Conservation (phyloP, 2,113 vertebrate species). For the Gulo gulo region DNA sequence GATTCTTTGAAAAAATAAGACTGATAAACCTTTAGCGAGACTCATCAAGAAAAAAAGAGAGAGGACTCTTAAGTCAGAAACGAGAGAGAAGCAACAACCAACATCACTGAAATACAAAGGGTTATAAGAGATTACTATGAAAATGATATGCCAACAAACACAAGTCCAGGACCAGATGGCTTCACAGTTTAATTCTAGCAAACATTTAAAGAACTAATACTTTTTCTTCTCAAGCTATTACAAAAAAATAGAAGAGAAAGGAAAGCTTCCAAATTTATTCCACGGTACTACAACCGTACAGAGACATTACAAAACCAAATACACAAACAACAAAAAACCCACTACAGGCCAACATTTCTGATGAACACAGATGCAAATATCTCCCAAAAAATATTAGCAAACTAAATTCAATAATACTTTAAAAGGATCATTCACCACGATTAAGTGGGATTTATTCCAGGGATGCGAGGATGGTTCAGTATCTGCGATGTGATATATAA, state of each 20-base stretch:
- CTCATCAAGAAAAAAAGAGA: not conserved
- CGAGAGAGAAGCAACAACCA: not conserved
- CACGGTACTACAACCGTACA: not conserved
- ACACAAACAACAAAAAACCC: not conserved
- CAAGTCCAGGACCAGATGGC: not conserved
- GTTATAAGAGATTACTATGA: not conserved
- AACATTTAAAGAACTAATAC: not conserved
- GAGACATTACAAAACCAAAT: not conserved
- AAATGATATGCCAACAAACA: not conserved
- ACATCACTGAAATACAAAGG: not conserved
- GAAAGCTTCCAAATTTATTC: not conserved
- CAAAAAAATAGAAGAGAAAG: not conserved
- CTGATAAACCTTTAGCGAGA: not conserved
- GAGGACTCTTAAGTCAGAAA: not conserved
- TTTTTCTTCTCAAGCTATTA: not conserved
- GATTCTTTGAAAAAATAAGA: not conserved
- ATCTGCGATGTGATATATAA: not conserved
- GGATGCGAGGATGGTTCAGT: not conserved
- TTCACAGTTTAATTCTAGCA: not conserved
- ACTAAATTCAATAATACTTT: not conserved
- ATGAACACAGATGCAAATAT: not conserved
- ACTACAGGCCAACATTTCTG: not conserved
- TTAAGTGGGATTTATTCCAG: not conserved
- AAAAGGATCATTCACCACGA: not conserved
- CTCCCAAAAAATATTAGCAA: not conserved